Evolutionary conservation across 1,140 invertebrate genomes (phyloP).

Genomic region (Latrodectus geometricus): DNA sequence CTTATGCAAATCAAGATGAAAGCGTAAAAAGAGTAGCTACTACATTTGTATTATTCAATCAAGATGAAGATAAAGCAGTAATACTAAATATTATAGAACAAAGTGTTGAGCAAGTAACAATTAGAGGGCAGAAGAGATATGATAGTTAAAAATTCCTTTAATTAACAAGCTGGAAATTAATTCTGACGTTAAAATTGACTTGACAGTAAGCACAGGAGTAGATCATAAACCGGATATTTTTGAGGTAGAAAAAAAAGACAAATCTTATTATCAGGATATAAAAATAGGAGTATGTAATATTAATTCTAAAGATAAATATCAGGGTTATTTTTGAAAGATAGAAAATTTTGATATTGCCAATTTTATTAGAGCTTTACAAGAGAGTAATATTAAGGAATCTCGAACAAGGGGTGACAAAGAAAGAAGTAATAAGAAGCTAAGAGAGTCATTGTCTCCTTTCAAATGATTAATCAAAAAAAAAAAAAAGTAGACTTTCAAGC

Average conservation of each 20-base stretch:
- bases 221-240: background rate
- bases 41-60: conserved; percentile 10
- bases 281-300: conserved; percentile 1
- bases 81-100: conserved; percentile 8
- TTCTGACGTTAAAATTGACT: background rate
- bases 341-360: background rate
- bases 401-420: background rate
- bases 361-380: background rate
- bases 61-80: conserved; percentile 5
- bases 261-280: conserved; percentile 25
- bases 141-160: conserved; percentile 7
- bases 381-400: background rate
- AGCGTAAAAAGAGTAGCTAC: conserved; percentile 1
- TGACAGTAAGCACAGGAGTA: conserved; percentile 6
- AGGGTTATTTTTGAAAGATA: conserved; percentile 1
- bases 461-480: conserved; percentile 20
- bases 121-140: conserved; percentile 2
- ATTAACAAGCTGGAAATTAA: background rate
- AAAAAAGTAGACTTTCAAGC: conserved; percentile 21
- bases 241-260: conserved; percentile 35
- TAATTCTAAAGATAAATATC: background rate
- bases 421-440: conserved; percentile 5
- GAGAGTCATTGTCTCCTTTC: conserved; percentile 16
- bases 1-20: conserved; percentile 4
- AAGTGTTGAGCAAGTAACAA: background rate